Conservation (phyloP, 2,113 vertebrate genomes). For the Peromyscus maniculatus region DNA sequence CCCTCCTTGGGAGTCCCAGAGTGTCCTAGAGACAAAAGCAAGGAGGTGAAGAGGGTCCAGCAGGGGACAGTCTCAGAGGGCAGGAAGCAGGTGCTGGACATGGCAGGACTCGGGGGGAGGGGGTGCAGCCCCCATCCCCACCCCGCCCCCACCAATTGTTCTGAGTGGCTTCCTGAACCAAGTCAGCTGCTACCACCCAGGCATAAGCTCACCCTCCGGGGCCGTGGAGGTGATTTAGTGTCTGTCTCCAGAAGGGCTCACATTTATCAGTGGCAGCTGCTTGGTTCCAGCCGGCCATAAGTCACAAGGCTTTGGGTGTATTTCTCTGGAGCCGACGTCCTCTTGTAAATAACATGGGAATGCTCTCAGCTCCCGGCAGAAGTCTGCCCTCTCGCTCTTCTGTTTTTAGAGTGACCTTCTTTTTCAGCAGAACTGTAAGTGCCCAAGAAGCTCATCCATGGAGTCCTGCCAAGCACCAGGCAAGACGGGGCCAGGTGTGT, state of each 20-base stretch:
- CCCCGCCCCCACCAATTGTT: neutral
- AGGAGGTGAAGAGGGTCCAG: fast-evolving
- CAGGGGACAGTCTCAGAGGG: neutral
- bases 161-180: neutral
- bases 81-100: neutral
- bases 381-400: neutral
- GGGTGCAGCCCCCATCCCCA: too few relatives aligned
- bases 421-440: constrained; percentile 22
- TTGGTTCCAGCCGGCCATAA: neutral
- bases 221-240: constrained; percentile 38
- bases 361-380: constrained; percentile 42
- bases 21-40: neutral
- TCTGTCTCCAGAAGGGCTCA: constrained; percentile 9
- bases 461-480: neutral
- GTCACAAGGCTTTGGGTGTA: constrained; percentile 65
- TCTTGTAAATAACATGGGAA: constrained; percentile 72
- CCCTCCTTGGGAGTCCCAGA: neutral
- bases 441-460: neutral
- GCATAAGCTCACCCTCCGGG: neutral
- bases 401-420: constrained; percentile 72
- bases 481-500: fast-evolving
- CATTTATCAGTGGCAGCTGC: constrained; percentile 58
- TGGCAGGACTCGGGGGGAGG: neutral
- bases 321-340: constrained; percentile 67
- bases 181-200: neutral